A percentile compares a stretch with the other conserved stretches of the same genome.
Conservation (phyloP, 2,113 vertebrate species). For the Hypocryptadius cinnamomeus region DNA sequence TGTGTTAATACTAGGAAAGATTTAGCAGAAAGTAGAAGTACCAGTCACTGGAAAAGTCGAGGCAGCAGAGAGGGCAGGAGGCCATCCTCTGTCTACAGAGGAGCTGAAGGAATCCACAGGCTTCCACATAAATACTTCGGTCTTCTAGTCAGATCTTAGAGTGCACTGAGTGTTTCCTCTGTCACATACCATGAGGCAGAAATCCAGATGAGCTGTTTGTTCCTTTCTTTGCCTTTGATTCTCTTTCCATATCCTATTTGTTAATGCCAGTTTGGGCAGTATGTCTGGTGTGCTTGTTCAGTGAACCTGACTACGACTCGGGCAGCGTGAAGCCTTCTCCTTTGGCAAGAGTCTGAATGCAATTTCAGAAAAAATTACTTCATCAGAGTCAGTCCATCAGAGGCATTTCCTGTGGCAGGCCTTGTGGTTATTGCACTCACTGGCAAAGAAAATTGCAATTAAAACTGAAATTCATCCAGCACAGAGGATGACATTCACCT, state of each 20-base stretch:
- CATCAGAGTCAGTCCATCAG: not conserved
- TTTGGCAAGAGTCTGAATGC: not conserved
- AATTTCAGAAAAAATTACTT: not conserved
- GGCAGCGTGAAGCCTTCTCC: not conserved
- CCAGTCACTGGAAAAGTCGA: not conserved
- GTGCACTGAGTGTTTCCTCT: not conserved
- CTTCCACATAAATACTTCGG: constrained; percentile 36
- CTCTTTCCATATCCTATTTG: not conserved
- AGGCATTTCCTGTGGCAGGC: not conserved
- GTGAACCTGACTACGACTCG: not conserved
- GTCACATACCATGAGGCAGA: not conserved
- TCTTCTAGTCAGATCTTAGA: constrained; percentile 23
- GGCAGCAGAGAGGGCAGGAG: not conserved
- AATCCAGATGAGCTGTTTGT: not conserved
- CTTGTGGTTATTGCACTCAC: not conserved
- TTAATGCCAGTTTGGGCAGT: not conserved
- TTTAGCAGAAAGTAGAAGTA: not conserved
- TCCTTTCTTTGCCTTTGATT: not conserved
- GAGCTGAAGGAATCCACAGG: not conserved
- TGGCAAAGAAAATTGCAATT: not conserved
- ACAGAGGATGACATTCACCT: not conserved
- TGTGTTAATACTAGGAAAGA: constrained; percentile 11
- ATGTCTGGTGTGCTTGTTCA: not conserved
- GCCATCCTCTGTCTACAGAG: not conserved
- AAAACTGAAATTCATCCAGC: not conserved